Conservation (phyloP, 2,888 invertebrate species). For the Ceramica pisi region DNA sequence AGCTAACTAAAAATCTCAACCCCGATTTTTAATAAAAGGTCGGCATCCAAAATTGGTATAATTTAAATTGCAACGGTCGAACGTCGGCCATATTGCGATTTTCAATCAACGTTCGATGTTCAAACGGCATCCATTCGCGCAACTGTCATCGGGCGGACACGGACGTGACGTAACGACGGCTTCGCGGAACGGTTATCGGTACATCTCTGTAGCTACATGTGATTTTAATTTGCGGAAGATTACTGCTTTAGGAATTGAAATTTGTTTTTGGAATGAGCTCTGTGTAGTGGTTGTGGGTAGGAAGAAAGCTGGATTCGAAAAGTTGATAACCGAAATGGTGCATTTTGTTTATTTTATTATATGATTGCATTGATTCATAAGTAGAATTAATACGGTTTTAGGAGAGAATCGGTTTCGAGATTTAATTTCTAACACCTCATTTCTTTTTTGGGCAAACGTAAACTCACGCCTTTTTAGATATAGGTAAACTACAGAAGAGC, state of each 20-base stretch:
- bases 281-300: slow-evolving; percentile 14
- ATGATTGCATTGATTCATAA: not conserved
- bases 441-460: not conserved
- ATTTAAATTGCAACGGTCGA: slow-evolving; percentile 57
- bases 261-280: slow-evolving; percentile 46
- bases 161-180: slow-evolving; percentile 62
- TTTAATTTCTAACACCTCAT: not conserved
- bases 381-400: not conserved
- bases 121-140: slow-evolving; percentile 64
- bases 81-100: slow-evolving; percentile 62
- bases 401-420: not conserved
- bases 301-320: not conserved
- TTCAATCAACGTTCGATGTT: slow-evolving; percentile 68
- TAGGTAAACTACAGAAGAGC: too few species aligned
- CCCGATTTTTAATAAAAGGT: slow-evolving; percentile 11
- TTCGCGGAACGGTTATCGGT: slow-evolving; percentile 64
- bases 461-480: too few species aligned
- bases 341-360: not conserved
- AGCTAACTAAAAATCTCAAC: not conserved
- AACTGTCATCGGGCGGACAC: slow-evolving; percentile 66
- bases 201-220: slow-evolving; percentile 58
- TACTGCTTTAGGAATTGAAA: slow-evolving; percentile 46
- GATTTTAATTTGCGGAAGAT: slow-evolving; percentile 59
- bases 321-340: slow-evolving; percentile 1
- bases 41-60: slow-evolving; percentile 39